Base-by-base conservation (phyloP, 2,797 vertebrate species). In the Distichodus sexfasciatus region DNA sequence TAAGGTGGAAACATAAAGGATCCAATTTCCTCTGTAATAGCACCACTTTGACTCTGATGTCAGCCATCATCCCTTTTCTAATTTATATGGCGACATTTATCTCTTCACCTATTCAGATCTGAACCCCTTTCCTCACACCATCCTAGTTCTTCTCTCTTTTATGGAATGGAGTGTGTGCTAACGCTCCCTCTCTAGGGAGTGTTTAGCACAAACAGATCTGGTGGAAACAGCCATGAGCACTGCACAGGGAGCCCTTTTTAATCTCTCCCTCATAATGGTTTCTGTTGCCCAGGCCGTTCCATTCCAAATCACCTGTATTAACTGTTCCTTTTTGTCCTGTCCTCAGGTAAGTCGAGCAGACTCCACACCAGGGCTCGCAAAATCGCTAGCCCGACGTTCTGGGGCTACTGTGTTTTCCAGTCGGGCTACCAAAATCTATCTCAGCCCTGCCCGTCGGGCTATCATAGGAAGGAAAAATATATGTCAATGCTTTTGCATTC, bases 11-110 rank as follows among this genome's bases (percentile, higher is more conserved):
- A 69, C 70, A 76, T 73, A 65, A 80, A 81, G 63, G 55, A 79
- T 75, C 68, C 77, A 75, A 79, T 80, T 71, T 19, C 29, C 10
- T 58, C 65, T 73, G 35, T 71, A 78, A 82, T 81, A 74, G 76
- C 76, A 79, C 63, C 75, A 17, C 78, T 70, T 54, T 29, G 33
- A 58, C 41, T 51, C 47, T 51, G 53, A 41, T 61, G 63, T 76
- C 62, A 54, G 69, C 70, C 72, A 64, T 35, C 75, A 79, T 73
- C 69, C 66, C 48, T 44, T 71, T 50, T 51, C 41, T 77, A 77
- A 77, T 74, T 74, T 73, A 77, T 75, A 71, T 77, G 48, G 70
- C 68, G 74, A 64, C 72, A 75, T 67, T 81, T 80, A 77, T 81
- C 58, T 21, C 29, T 46, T 53, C 44, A 36, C 21, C 36, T 62